Percentiles rank a stretch among this genome's conserved stretches.
Evolutionary conservation across 2,797 vertebrate species (phyloP).

Genomic region (Rhynchonycteris naso): DNA sequence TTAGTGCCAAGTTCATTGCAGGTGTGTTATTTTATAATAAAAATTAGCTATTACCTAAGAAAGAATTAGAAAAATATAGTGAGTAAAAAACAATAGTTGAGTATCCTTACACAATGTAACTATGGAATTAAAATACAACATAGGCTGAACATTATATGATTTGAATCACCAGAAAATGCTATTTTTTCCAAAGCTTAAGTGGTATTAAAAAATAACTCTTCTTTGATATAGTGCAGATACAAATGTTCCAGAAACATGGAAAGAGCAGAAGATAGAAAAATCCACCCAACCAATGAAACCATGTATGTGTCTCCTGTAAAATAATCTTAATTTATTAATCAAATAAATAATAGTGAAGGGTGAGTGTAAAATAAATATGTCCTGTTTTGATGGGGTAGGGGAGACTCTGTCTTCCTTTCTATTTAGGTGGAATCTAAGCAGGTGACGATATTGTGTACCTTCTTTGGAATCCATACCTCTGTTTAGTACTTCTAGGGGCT

Average conservation of each 20-base stretch:
- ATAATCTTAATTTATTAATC: neutral
- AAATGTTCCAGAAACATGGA: neutral
- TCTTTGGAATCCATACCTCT: neutral
- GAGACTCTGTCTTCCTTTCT: neutral
- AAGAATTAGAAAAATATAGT: neutral
- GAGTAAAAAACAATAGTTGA: neutral
- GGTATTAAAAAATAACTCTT: neutral
- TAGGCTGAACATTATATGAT: neutral
- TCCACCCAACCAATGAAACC: neutral
- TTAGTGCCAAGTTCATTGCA: neutral
- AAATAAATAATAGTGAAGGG: neutral
- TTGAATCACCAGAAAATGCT: neutral
- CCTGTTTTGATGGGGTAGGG: neutral
- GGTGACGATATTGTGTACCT: neutral
- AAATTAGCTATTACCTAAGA: neutral
- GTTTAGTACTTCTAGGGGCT: neutral
- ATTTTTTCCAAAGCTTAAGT: neutral
- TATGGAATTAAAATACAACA: constrained; percentile 29
- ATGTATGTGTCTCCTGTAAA: neutral
- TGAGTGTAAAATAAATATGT: neutral
- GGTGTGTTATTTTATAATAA: neutral
- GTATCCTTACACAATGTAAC: neutral
- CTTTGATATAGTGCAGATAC: neutral
- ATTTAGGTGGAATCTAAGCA: neutral
- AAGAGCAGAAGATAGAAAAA: neutral